Evolutionary conservation across 2,113 vertebrate species (phyloP).

Genomic region (Channa argus): DNA sequence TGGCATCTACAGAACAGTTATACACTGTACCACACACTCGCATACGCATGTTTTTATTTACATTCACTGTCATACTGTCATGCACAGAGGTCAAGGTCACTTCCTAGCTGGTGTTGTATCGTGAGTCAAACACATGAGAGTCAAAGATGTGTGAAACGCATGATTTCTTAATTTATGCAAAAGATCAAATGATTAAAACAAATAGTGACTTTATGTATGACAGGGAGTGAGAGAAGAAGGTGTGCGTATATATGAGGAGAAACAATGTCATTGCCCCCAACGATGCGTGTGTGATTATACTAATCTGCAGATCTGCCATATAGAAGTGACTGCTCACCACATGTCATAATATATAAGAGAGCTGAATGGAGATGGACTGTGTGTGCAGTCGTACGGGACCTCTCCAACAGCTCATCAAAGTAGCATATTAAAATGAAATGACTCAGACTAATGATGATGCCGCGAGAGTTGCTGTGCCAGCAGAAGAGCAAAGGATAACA

Average conservation of each 20-base stretch:
- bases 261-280: not conserved
- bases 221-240: not conserved
- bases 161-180: slow-evolving; percentile 24
- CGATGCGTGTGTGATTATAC: not conserved
- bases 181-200: not conserved
- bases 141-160: slow-evolving; percentile 41
- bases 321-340: slow-evolving; percentile 16
- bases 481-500: slow-evolving; percentile 45
- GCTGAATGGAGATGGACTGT: not conserved
- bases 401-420: slow-evolving; percentile 70
- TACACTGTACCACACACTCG: slow-evolving; percentile 21
- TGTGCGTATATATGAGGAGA: not conserved
- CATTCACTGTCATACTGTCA: slow-evolving; percentile 8
- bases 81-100: slow-evolving; percentile 25
- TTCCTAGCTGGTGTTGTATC: slow-evolving; percentile 45
- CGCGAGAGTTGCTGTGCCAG: slow-evolving; percentile 62
- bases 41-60: not conserved
- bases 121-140: slow-evolving; percentile 54
- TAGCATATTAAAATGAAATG: slow-evolving; percentile 76
- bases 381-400: slow-evolving; percentile 41
- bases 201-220: not conserved
- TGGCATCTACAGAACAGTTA: slow-evolving; percentile 45
- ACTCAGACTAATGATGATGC: slow-evolving; percentile 70
- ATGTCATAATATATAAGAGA: slow-evolving; percentile 1
- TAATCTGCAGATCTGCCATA: slow-evolving; percentile 28